A percentile compares a stretch with the other conserved stretches of the same genome.
phyloP scores from a whole-genome alignment of 2,888 invertebrate species.

The Platycnemis pennipes region DNA sequence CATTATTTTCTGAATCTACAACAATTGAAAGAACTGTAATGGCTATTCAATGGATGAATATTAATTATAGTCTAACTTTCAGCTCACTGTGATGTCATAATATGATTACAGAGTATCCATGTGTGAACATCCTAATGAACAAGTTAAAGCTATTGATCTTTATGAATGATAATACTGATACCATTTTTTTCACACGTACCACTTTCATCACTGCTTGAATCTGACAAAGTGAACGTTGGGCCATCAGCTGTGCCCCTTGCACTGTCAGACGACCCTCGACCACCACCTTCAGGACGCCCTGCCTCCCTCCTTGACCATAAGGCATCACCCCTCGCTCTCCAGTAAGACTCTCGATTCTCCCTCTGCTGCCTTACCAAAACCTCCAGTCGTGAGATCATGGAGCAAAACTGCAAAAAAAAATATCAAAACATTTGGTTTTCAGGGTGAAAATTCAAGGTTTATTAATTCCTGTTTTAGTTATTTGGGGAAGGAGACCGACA shows the following conservation, averaged over 20 bases:
- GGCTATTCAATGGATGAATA: too few species aligned
- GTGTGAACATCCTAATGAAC: not conserved
- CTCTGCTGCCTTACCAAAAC: slow-evolving; percentile 75
- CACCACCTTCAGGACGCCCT: slow-evolving; percentile 42
- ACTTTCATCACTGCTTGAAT: slow-evolving; percentile 60
- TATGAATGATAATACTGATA: too few species aligned
- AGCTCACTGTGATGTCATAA: too few species aligned
- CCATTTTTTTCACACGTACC: slow-evolving; percentile 51
- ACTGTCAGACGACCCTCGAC: slow-evolving; percentile 14
- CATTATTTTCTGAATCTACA: too few species aligned
- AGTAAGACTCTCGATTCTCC: slow-evolving; percentile 70
- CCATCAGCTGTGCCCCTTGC: not conserved
- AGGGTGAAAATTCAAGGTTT: not conserved
- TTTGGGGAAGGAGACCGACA: too few species aligned
- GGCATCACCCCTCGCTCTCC: slow-evolving; percentile 51
- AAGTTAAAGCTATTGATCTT: not conserved
- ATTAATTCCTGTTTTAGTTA: too few species aligned
- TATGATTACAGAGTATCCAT: too few species aligned
- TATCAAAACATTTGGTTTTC: not conserved
- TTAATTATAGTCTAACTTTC: too few species aligned
- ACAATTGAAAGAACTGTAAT: too few species aligned
- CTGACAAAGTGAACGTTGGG: slow-evolving; percentile 44
- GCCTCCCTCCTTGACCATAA: slow-evolving; percentile 59
- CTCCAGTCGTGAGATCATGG: slow-evolving; percentile 75
- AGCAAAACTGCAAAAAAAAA: slow-evolving; percentile 73